phyloP scores from a whole-genome alignment of 2,113 vertebrate genomes.

The Corynorhinus townsendii region DNA sequence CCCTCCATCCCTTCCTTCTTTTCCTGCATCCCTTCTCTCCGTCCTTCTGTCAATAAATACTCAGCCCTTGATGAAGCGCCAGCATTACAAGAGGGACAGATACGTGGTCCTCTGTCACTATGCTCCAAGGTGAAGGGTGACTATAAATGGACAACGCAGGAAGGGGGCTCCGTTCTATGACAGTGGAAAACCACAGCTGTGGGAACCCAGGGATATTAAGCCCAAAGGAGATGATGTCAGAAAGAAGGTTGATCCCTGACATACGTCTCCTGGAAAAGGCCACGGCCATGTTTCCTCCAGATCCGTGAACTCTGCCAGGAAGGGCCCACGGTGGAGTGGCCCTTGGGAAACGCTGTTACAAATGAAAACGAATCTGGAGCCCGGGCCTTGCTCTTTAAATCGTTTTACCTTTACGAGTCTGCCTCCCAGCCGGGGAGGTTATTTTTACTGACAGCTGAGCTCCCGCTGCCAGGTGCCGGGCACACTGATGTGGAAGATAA shows the following conservation, averaged over 20 bases:
- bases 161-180: background rate
- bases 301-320: background rate
- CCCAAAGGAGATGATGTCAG: background rate
- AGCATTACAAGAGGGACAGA: too few relatives aligned
- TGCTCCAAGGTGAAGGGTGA: background rate
- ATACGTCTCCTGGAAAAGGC: background rate
- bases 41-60: background rate
- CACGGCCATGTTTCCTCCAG: rapidly evolving
- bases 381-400: background rate
- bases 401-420: background rate
- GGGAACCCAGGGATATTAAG: background rate
- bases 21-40: too few relatives aligned
- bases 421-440: background rate
- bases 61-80: background rate
- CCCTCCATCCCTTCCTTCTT: rapidly evolving
- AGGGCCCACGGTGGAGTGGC: rapidly evolving
- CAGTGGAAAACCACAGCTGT: background rate
- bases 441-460: background rate
- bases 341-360: background rate
- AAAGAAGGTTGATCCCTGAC: background rate
- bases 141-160: background rate
- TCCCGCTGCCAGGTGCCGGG: background rate
- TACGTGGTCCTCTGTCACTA: rapidly evolving
- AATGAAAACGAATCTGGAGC: background rate
- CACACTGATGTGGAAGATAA: too few relatives aligned